Base-by-base conservation (phyloP, 37 sponge, comb jelly and placozoan species). In the Aplysina aerophoba region DNA sequence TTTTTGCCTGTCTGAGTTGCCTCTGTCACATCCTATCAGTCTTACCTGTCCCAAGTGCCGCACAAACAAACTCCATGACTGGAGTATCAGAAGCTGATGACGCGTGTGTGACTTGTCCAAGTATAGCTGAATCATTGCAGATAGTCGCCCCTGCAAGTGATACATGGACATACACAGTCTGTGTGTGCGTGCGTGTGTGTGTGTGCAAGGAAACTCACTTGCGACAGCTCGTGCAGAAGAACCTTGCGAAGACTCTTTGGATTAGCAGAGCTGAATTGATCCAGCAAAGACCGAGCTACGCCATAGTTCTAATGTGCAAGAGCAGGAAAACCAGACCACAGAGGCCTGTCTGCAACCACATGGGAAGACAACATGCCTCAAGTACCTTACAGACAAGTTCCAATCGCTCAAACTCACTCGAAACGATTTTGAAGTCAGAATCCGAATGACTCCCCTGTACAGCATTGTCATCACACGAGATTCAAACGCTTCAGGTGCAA, bases 371-470 rank as follows among this genome's bases (percentile, higher is more conserved):
- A 44, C 50, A 44, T 8, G 3, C 50, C 50, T 44, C 8, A 44
- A 44, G 6, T 44, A 3, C 8, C 6, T 44, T 8, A 44, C 8
- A 44, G n/a, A n/a, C n/a, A n/a, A n/a, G n/a, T n/a, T n/a, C n/a
- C n/a, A n/a, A n/a, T n/a, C n/a, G n/a, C n/a, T n/a, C n/a, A 69
- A 19, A 53, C 78, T 21, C 21, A 75, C 78, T 44, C 38, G 39
- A 41, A 24, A 31, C 19, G 78, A 75, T 41, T 75, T 75, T 3
- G 78, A 44, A 22, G 78, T 75, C 14, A 75, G 25, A 22, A 75
- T 41, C n/a, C 54, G 78, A 19, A 75, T 41, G 5, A 75, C 3
- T 40, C 78, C 54, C 25, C 41, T 75, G 25, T 27, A n/a, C 12
- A 62, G 28, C 4, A 62, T 27, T 13, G 5, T 62, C 64, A 28